Percentiles rank a stretch among this genome's conserved stretches.
phyloP scores from a whole-genome alignment of 2,888 invertebrate genomes.

The Cantharis flavilabris region DNA sequence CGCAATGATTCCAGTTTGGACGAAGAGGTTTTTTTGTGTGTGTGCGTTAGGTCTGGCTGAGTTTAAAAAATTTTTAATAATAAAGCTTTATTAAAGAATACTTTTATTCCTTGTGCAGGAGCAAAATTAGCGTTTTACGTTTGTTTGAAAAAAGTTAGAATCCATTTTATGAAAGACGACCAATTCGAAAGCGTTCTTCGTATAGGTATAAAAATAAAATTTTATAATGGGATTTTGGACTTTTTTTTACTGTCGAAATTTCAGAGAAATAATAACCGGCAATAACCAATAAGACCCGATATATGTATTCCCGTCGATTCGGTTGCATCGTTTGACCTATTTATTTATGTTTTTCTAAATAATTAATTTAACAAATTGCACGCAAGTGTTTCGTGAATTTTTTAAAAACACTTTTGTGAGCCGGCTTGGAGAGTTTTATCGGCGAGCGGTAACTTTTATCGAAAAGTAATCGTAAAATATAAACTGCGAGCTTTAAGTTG shows the following conservation, averaged over 20 bases:
- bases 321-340: conserved; percentile 12
- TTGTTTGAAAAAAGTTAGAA: not conserved
- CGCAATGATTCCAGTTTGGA: not conserved
- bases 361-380: not conserved
- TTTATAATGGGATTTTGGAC: not conserved
- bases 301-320: conserved; percentile 8
- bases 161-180: not conserved
- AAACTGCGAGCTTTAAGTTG: conserved; percentile 5
- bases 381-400: not conserved
- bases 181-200: not conserved
- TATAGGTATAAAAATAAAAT: not conserved
- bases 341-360: not conserved
- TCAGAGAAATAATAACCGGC: conserved; percentile 3
- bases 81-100: not conserved
- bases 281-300: conserved; percentile 3
- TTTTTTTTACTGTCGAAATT: not conserved
- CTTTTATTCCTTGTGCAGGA: not conserved
- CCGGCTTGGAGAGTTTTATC: not conserved
- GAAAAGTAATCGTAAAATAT: not conserved
- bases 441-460: not conserved
- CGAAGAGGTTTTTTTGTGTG: not conserved
- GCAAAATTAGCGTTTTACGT: not conserved
- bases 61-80: not conserved
- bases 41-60: not conserved
- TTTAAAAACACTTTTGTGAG: not conserved